A percentile compares a stretch with the other conserved stretches of the same genome.
Evolutionary conservation across 2,797 vertebrate genomes (phyloP).

Genomic region (Chaenodraco wilsoni): DNA sequence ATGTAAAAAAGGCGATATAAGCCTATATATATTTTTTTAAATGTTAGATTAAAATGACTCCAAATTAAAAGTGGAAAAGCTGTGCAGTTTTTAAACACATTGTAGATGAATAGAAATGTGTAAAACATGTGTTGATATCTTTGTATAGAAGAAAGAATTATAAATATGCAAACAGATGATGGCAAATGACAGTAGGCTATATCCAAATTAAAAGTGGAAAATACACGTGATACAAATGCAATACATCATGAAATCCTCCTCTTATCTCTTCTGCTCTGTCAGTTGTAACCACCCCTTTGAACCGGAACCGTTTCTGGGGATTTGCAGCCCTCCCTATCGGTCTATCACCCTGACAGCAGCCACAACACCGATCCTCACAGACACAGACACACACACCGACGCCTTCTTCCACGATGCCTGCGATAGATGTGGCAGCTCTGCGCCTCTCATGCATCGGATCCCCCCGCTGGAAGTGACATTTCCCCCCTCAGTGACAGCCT

Average conservation of each 20-base stretch:
- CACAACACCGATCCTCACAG: slow-evolving; percentile 6
- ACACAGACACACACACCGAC: background rate
- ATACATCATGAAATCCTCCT: background rate
- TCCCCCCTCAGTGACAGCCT: slow-evolving; percentile 7
- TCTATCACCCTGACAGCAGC: slow-evolving; percentile 33
- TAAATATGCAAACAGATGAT: too few species aligned
- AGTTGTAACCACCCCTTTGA: slow-evolving; percentile 61
- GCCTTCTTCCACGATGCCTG: background rate
- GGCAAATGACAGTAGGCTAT: too few species aligned
- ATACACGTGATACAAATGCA: too few species aligned
- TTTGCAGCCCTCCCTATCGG: slow-evolving; percentile 31
- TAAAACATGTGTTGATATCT: too few species aligned
- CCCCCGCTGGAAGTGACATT: slow-evolving; percentile 24
- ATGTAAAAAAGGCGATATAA: too few species aligned
- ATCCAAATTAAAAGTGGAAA: too few species aligned
- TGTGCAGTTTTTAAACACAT: too few species aligned
- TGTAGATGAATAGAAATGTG: too few species aligned
- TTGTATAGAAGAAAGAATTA: too few species aligned
- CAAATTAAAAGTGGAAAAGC: too few species aligned
- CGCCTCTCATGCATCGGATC: background rate
- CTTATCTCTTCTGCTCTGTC: background rate
- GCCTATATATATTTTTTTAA: too few species aligned
- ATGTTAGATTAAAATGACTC: too few species aligned
- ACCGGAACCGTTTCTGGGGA: slow-evolving; percentile 64
- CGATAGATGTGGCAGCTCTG: background rate